Conservation (phyloP, 2,113 vertebrate species). For the Coryphaenoides rupestris region DNA sequence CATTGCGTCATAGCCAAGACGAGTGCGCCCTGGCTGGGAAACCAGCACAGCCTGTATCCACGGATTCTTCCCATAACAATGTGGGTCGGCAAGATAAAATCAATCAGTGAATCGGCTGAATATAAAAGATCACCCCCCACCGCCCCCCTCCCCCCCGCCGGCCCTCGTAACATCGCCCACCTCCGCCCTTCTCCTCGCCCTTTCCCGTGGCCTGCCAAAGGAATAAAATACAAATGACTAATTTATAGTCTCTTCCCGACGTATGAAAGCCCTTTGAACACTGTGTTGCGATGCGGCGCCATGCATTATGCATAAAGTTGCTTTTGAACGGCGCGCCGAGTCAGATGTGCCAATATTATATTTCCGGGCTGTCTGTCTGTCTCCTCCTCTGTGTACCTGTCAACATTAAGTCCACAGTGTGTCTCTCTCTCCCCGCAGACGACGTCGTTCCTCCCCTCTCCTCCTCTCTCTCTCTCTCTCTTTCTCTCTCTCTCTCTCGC, state of each 20-base stretch:
- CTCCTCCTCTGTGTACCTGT: slow-evolving; percentile 1
- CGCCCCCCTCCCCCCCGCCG: slow-evolving; percentile 14
- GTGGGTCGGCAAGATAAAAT: no score
- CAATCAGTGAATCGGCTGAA: not conserved
- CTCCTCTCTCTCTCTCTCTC: not conserved
- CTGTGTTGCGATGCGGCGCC: slow-evolving; percentile 40
- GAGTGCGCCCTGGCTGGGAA: no score
- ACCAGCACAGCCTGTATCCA: no score
- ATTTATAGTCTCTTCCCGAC: slow-evolving; percentile 41
- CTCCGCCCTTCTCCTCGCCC: slow-evolving; percentile 9
- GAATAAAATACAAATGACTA: slow-evolving; percentile 38
- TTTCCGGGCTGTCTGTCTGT: slow-evolving; percentile 19
- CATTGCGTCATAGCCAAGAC: no score
- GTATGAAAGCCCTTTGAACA: slow-evolving; percentile 48
- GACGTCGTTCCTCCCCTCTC: not conserved
- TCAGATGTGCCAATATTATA: slow-evolving; percentile 44
- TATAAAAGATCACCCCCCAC: slow-evolving; percentile 29
- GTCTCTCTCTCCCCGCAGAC: not conserved
- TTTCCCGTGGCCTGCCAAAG: slow-evolving; percentile 14
- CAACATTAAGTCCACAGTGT: not conserved
- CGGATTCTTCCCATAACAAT: no score
- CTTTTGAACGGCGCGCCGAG: slow-evolving; percentile 31
- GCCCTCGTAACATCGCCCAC: slow-evolving; percentile 8
- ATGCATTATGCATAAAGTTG: slow-evolving; percentile 59
- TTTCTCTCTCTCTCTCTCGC: not conserved